phyloP scores from a whole-genome alignment of 2,888 invertebrate genomes.

The Germaria angustata region DNA sequence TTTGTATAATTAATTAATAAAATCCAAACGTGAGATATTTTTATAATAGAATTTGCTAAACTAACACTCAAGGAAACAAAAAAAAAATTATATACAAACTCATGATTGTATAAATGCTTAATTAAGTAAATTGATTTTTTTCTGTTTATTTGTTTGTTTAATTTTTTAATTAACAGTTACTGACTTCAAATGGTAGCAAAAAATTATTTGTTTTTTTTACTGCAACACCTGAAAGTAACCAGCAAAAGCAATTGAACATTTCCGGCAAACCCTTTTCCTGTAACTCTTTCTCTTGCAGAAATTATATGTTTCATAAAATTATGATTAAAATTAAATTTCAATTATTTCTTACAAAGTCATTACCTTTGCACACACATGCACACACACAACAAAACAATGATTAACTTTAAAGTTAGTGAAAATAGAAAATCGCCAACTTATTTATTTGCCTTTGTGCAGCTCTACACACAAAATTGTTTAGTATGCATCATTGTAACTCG shows the following conservation, averaged over 20 bases:
- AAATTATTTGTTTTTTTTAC: background rate
- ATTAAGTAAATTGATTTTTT: background rate
- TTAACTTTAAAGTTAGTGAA: background rate
- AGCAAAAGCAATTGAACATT: background rate
- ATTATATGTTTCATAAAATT: background rate
- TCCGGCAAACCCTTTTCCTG: constrained; percentile 39
- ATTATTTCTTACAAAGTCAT: background rate
- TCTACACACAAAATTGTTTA: constrained; percentile 9
- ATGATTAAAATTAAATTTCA: background rate
- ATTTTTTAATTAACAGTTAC: constrained; percentile 5
- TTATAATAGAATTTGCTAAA: background rate
- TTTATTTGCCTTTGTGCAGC: background rate
- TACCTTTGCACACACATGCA: too few relatives aligned
- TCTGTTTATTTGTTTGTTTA: background rate
- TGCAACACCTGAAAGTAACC: constrained; percentile 2
- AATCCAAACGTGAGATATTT: constrained; percentile 47
- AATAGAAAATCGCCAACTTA: background rate
- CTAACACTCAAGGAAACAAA: background rate
- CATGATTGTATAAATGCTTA: background rate
- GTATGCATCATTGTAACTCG: constrained; percentile 34
- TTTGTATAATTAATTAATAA: constrained; percentile 46
- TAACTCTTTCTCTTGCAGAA: background rate
- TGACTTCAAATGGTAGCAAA: background rate
- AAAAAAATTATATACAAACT: constrained; percentile 1
- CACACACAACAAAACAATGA: too few relatives aligned